phyloP scores from a whole-genome alignment of 2,113 vertebrate species.

The Hydropotes inermis region DNA sequence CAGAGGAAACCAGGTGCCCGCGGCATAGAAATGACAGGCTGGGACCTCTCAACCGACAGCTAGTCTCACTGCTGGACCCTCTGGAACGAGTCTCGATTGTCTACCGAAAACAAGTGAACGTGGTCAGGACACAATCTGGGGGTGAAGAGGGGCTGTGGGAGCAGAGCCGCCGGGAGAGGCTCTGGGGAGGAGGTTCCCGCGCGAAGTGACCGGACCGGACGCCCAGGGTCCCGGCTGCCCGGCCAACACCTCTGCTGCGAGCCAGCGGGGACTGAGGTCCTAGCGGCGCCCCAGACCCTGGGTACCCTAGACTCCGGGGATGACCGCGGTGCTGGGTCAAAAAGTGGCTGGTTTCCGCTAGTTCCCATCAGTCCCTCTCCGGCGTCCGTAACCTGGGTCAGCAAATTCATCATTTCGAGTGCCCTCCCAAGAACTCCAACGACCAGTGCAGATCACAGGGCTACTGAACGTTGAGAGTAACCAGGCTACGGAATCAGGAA shows the following conservation, averaged over 20 bases:
- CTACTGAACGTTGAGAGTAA: neutral
- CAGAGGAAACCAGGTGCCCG: neutral
- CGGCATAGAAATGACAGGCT: neutral
- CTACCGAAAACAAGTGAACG: neutral
- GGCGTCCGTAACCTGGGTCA: neutral
- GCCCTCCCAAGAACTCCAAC: neutral
- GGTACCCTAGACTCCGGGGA: neutral
- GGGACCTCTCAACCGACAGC: neutral
- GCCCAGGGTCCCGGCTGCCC: neutral
- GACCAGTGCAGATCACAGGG: neutral
- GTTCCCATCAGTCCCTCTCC: neutral
- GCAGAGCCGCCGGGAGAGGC: neutral
- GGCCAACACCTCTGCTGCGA: neutral
- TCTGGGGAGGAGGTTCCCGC: neutral
- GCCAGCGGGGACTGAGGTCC: no score
- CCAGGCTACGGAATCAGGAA: neutral
- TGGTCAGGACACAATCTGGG: neutral
- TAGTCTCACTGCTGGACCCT: neutral
- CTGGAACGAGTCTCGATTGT: neutral
- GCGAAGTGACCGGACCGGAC: neutral
- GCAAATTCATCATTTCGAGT: neutral
- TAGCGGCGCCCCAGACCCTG: neutral
- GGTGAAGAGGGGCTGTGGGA: neutral
- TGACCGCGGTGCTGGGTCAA: neutral
- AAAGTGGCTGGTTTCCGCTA: no score